Conservation (phyloP, 2,888 invertebrate species). For the Euclidia mi region DNA sequence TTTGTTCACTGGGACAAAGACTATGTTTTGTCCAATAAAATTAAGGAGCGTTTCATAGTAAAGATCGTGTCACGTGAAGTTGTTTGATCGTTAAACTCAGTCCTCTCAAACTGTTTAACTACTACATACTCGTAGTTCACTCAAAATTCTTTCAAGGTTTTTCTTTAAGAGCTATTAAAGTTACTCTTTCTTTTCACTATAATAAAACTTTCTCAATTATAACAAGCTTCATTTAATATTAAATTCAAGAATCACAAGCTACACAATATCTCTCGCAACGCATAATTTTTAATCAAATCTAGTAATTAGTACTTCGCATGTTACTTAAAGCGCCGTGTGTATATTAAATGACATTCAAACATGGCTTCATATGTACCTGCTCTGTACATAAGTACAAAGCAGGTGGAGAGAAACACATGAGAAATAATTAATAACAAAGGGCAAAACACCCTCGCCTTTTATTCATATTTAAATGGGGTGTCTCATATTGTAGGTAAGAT, state of each 20-base stretch:
- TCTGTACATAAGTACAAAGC: constrained; percentile 34
- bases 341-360: constrained; percentile 42
- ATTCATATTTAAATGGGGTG: constrained; percentile 64
- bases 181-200: constrained; percentile 20
- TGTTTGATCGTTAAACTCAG: constrained; percentile 50
- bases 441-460: constrained; percentile 57
- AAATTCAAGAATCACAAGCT: not conserved
- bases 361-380: constrained; percentile 32
- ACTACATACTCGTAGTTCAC: too few species aligned
- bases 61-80: constrained; percentile 52
- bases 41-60: constrained; percentile 67
- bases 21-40: constrained; percentile 84
- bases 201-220: constrained; percentile 10
- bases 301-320: constrained; percentile 9
- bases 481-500: constrained; percentile 46
- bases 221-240: constrained; percentile 4
- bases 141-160: constrained; percentile 27
- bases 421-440: constrained; percentile 66
- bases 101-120: constrained; percentile 26
- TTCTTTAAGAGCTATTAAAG: constrained; percentile 11
- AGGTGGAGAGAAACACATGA: constrained; percentile 45
- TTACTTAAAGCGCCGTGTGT: constrained; percentile 21
- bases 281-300: constrained; percentile 23
- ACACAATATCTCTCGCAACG: constrained; percentile 2
- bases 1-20: constrained; percentile 84